Evolutionary conservation across 2,888 invertebrate species (phyloP), one percentile per base, ranked within the genome.

Genomic region (Cantharis flavilabris): DNA sequence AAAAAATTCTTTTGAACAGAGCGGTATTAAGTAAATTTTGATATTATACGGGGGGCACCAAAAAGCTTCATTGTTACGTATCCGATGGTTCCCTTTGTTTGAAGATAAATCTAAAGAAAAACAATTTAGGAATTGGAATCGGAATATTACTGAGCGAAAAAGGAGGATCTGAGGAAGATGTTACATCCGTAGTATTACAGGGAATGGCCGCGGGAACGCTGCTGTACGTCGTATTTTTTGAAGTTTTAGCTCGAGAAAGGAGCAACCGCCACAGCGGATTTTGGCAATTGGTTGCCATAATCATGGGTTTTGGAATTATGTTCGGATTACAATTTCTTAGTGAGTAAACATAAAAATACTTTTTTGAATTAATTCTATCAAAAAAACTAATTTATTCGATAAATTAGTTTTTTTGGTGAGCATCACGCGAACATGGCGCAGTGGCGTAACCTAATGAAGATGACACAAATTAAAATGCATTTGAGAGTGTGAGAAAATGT

Each of bases 151-250:
- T 92, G 20, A 89, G 89, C 80, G 89, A 89, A 69, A 87, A 87
- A 13, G 85, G 84, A 69, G 84, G 85, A 30, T 85, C 86, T 5
- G 82, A 86, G 62, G 86, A 86, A 71, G 86, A 88, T 73, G 87
- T 90, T 0, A 88, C 90, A 0, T 90, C 91, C 7, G 89, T 91
- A 3, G 89, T 91, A 18, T 88, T 92, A 2, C 94, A 95, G 86
- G 94, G 94, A 7, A 90, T 95, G 89, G 95, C 95, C 0, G 93
- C 94, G 71, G 95, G 95, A 7, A 95, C 95, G 0, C 90, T 95
- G 71, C 88, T 95, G 13, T 95, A 95, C 88, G 94, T 96, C 13
- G 94, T 95, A 2, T 94, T 95, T 88, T 95, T 95, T 88, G 95
- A 95, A 88, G 93, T 95, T n/a, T 89, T 95, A 14, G 93, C 94